Percentiles rank a stretch among this genome's conserved stretches.
phyloP scores from a whole-genome alignment of 2,113 vertebrate genomes.

The Phasianus colchicus region DNA sequence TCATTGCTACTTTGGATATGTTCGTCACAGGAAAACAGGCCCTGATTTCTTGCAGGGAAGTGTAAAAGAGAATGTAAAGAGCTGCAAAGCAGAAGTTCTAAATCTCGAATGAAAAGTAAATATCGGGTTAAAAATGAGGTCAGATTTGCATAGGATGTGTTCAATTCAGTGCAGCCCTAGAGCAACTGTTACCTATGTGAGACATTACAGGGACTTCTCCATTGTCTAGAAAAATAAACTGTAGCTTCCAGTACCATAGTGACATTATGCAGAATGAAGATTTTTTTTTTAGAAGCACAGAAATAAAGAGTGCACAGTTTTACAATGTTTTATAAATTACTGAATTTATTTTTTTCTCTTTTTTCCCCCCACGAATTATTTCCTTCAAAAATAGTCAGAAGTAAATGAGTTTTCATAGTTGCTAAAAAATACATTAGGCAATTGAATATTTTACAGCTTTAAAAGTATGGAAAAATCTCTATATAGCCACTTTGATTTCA shows the following conservation, averaged over 20 bases:
- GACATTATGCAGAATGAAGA: neutral
- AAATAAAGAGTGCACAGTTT: neutral
- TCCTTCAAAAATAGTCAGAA: neutral
- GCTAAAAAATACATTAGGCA: neutral
- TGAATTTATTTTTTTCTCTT: neutral
- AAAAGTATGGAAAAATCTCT: neutral
- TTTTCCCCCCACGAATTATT: neutral
- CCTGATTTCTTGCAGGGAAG: neutral
- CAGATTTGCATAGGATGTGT: conserved; percentile 35
- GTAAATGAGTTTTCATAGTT: neutral
- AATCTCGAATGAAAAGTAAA: conserved; percentile 2
- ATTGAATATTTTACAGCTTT: neutral
- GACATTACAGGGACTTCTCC: neutral
- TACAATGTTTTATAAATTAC: neutral
- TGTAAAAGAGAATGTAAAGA: conserved; percentile 7
- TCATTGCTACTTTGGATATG: neutral
- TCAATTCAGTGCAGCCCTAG: conserved; percentile 7
- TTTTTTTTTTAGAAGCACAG: neutral
- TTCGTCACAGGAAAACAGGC: neutral
- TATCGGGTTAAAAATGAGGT: neutral
- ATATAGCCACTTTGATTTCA: neutral
- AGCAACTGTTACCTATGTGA: neutral
- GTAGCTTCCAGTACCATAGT: neutral
- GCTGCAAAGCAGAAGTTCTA: neutral
- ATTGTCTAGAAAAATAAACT: conserved; percentile 1